phyloP scores from a whole-genome alignment of 53 echinoderm and acorn worm genomes.

The Stichopus horrens region DNA sequence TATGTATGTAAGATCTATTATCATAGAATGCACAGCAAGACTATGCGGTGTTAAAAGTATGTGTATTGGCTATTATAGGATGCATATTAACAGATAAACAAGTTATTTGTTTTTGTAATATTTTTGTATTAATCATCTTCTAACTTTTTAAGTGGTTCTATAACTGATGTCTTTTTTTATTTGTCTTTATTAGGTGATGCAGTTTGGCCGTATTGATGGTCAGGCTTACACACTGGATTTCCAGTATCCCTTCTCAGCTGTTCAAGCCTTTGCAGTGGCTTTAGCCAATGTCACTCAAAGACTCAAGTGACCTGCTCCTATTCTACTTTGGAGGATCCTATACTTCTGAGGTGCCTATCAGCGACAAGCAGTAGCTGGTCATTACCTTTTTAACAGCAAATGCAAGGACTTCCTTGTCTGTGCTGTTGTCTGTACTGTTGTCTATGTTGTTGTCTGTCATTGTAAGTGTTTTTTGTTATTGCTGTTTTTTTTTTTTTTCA shows the following conservation, averaged over 20 bases:
- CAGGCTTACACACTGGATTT: slow-evolving; percentile 98
- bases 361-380: background rate
- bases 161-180: background rate
- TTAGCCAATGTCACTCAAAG: slow-evolving; percentile 97
- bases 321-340: background rate
- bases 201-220: slow-evolving; percentile 98
- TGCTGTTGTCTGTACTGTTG: background rate
- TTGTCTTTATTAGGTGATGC: slow-evolving; percentile 81
- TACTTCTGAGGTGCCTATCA: background rate
- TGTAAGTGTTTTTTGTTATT: too few relatives aligned
- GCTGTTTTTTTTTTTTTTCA: too few relatives aligned
- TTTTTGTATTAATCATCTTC: too few relatives aligned
- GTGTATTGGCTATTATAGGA: too few relatives aligned
- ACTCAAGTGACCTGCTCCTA: slow-evolving; percentile 62
- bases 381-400: background rate
- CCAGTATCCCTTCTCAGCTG: slow-evolving; percentile 96
- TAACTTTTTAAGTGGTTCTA: too few relatives aligned
- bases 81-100: too few relatives aligned
- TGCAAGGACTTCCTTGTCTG: background rate
- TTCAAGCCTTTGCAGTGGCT: slow-evolving; percentile 97
- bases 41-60: too few relatives aligned
- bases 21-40: too few relatives aligned
- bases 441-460: background rate
- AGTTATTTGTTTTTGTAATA: too few relatives aligned
- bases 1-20: too few relatives aligned